These are phyloP conservation scores for Monochamus saltuarius DNA, from an alignment of 1,140 invertebrate genomes.

Conservation along the genomic window DNA sequence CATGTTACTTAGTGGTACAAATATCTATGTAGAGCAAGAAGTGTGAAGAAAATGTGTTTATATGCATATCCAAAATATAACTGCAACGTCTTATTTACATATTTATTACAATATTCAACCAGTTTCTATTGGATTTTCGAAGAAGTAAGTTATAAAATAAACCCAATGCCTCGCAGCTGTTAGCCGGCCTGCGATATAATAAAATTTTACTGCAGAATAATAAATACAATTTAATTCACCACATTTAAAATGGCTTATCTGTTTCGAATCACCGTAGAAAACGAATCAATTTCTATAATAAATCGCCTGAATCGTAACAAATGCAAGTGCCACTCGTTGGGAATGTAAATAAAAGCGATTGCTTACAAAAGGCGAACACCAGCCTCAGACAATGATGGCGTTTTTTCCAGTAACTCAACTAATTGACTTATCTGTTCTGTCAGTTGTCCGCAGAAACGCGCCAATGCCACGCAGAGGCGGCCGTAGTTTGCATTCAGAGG, in stretches of 20 bases:
- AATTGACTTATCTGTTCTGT: slow-evolving; percentile 37
- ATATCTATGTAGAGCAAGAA: too few relatives aligned
- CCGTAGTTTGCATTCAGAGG: too few relatives aligned
- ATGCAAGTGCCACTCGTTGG: slow-evolving; percentile 8
- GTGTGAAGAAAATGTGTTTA: too few relatives aligned
- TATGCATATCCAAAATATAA: too few relatives aligned
- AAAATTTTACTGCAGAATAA: neutral
- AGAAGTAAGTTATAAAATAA: too few relatives aligned
- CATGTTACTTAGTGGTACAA: too few relatives aligned
- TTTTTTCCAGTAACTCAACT: slow-evolving; percentile 23
- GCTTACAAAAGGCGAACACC: slow-evolving; percentile 21
- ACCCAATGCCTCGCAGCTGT: too few relatives aligned
- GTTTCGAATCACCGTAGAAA: slow-evolving; percentile 8
- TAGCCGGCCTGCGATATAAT: too few relatives aligned
- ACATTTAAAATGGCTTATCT: slow-evolving; percentile 13
- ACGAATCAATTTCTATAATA: slow-evolving; percentile 17
- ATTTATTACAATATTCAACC: too few relatives aligned
- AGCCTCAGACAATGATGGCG: slow-evolving; percentile 25
- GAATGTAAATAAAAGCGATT: slow-evolving; percentile 13
- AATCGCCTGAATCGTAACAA: slow-evolving; percentile 10
- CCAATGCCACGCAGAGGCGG: too few relatives aligned
- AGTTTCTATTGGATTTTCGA: too few relatives aligned
- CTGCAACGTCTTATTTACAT: too few relatives aligned
- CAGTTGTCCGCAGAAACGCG: slow-evolving; percentile 19
- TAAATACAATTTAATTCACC: slow-evolving; percentile 18